A percentile compares a stretch with the other conserved stretches of the same genome.
phyloP scores from a whole-genome alignment of 1,140 invertebrate genomes.

The Rhyacophila brunnea region DNA sequence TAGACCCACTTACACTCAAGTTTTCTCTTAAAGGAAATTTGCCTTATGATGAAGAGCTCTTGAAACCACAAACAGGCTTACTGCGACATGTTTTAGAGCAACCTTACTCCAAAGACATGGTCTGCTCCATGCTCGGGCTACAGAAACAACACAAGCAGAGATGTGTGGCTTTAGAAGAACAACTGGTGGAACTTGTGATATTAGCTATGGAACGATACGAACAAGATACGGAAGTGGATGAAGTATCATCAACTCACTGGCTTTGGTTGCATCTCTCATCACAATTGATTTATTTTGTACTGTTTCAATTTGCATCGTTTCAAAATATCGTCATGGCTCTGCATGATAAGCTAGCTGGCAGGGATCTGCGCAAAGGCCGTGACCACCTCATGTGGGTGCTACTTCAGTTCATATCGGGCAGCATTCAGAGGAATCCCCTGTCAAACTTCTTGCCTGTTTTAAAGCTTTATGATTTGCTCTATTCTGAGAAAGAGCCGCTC shows the following conservation, averaged over 20 bases:
- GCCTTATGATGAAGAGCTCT: constrained; percentile 87
- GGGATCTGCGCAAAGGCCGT: constrained; percentile 82
- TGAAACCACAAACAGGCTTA: constrained; percentile 85
- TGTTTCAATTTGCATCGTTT: constrained; percentile 93
- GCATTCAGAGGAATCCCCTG: constrained; percentile 91
- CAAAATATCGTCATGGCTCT: constrained; percentile 87
- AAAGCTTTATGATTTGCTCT: constrained; percentile 88
- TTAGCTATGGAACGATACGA: constrained; percentile 90
- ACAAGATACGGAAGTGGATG: constrained; percentile 60
- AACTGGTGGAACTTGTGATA: constrained; percentile 89
- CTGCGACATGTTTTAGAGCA: constrained; percentile 90
- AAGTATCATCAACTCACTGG: constrained; percentile 73
- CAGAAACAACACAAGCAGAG: constrained; percentile 91
- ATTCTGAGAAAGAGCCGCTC: constrained; percentile 87
- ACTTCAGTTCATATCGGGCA: constrained; percentile 95
- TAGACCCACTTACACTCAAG: constrained; percentile 83
- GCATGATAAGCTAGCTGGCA: constrained; percentile 79
- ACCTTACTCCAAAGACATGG: constrained; percentile 94
- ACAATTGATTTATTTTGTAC: constrained; percentile 93
- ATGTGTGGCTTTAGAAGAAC: constrained; percentile 87
- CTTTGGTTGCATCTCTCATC: constrained; percentile 93
- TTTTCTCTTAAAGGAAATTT: constrained; percentile 89
- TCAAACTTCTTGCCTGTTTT: constrained; percentile 89
- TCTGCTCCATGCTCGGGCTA: constrained; percentile 89
- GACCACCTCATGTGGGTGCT: constrained; percentile 97